These are phyloP conservation scores for Bubalus kerabau DNA, from an alignment of 2,113 vertebrate species.

Conservation along the genomic window DNA sequence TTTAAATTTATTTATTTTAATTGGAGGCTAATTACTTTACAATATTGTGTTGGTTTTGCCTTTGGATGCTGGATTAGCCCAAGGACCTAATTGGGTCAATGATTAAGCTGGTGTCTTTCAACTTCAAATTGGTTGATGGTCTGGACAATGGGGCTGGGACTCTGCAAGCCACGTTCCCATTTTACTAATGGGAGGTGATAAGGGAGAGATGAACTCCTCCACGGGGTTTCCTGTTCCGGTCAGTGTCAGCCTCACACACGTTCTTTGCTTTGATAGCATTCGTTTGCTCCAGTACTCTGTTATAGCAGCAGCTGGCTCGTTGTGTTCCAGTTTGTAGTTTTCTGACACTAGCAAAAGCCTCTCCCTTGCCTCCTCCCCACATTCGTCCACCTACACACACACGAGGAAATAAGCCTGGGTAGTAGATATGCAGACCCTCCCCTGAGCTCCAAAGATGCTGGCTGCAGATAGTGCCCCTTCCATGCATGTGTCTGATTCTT, in stretches of 20 bases:
- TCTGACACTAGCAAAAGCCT: background rate
- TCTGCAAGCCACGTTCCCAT: background rate
- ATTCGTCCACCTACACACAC: background rate
- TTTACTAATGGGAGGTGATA: background rate
- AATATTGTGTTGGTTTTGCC: background rate
- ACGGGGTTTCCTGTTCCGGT: accelerated
- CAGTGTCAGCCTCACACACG: too few species aligned
- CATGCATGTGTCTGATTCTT: background rate
- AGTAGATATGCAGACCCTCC: accelerated
- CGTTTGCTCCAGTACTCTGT: too few species aligned
- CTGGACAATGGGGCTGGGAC: background rate
- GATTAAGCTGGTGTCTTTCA: background rate
- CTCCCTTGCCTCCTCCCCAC: too few species aligned
- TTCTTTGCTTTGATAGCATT: background rate
- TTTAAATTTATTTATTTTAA: too few species aligned
- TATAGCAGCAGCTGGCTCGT: background rate
- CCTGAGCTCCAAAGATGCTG: background rate
- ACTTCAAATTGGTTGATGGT: too few species aligned
- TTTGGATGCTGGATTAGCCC: background rate
- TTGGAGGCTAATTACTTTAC: too few species aligned
- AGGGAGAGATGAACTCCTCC: background rate
- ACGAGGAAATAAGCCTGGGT: background rate
- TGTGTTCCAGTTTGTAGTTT: background rate
- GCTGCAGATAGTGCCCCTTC: background rate
- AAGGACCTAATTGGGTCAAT: accelerated